phyloP scores from a whole-genome alignment of 2,797 vertebrate species.

The Alfaro cultratus region DNA sequence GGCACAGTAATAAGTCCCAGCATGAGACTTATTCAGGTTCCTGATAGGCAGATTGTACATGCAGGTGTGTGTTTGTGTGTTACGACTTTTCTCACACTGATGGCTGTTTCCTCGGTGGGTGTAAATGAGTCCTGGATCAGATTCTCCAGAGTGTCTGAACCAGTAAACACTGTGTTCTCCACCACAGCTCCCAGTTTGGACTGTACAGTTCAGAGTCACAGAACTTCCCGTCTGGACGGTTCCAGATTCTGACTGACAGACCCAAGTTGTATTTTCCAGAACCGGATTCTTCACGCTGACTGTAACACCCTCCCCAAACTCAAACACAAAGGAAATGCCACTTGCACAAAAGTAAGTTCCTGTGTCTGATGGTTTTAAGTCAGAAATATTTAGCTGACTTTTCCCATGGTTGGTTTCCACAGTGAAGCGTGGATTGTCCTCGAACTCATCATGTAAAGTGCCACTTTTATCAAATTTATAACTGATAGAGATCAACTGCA shows the following conservation, averaged over 20 bases:
- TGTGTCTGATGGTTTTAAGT: constrained; percentile 36
- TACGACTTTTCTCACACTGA: background rate
- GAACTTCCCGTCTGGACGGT: background rate
- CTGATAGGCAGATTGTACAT: background rate
- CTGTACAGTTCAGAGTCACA: background rate
- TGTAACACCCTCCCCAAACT: constrained; percentile 11
- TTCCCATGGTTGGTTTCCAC: background rate
- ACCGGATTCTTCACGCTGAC: constrained; percentile 30
- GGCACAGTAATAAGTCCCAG: background rate
- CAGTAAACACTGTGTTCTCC: background rate
- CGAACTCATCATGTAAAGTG: constrained; percentile 27
- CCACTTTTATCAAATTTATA: background rate
- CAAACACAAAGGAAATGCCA: background rate
- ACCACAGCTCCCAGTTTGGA: constrained; percentile 2
- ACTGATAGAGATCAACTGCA: constrained; percentile 9
- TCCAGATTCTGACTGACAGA: background rate
- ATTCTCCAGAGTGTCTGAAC: background rate
- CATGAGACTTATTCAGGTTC: background rate
- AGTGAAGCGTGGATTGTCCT: constrained; percentile 13
- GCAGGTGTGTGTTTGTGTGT: background rate
- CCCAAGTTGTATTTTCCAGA: background rate
- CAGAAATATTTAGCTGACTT: constrained; percentile 4
- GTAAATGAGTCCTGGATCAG: background rate
- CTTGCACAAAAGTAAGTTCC: constrained; percentile 46
- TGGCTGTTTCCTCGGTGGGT: background rate